These are phyloP conservation scores for Chiroxiphia lanceolata DNA, from an alignment of 2,797 vertebrate genomes.

Conservation along the genomic window DNA sequence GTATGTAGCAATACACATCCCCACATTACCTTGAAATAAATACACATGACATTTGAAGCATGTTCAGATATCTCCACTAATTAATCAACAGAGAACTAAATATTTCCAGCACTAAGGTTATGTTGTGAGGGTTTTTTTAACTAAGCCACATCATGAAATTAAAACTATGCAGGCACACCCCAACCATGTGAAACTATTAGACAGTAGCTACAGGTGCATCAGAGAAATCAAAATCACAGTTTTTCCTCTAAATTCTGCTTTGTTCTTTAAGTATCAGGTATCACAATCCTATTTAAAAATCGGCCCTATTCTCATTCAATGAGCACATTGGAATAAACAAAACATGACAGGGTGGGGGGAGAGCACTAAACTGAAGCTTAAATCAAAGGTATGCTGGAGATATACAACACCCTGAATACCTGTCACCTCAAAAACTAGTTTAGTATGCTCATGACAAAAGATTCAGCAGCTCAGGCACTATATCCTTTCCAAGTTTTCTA, in stretches of 20 bases:
- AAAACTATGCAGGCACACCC: not conserved
- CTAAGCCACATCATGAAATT: not conserved
- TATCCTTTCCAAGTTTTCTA: slow-evolving; percentile 15
- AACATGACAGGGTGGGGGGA: not conserved
- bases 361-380: not conserved
- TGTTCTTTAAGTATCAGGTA: not conserved
- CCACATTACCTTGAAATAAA: not conserved
- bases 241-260: not conserved
- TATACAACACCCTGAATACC: not conserved
- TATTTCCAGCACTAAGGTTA: not conserved
- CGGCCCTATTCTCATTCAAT: not conserved
- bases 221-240: not conserved
- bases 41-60: not conserved
- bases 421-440: not conserved
- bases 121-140: not conserved
- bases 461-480: not conserved
- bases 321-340: not conserved
- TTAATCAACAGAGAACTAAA: not conserved
- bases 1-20: not conserved
- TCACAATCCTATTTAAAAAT: not conserved
- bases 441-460: not conserved
- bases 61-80: not conserved
- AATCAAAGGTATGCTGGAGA: not conserved
- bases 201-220: not conserved
- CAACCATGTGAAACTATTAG: not conserved